A percentile compares a stretch with the other conserved stretches of the same genome.
phyloP scores from a whole-genome alignment of 2,888 invertebrate genomes.

The Pseudanteris insignis region DNA sequence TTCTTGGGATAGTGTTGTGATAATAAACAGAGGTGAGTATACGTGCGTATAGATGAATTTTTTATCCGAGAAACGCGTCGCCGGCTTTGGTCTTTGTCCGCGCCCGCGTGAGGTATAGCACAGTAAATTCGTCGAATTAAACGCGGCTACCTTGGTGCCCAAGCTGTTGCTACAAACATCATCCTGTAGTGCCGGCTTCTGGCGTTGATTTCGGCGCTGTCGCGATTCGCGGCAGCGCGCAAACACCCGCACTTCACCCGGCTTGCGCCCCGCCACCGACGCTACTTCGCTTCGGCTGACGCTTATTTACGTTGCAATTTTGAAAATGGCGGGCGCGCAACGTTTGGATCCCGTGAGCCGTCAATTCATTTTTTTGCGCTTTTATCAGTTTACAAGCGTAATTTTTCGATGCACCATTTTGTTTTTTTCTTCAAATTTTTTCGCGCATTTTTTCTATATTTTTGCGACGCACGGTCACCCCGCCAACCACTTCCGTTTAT shows the following conservation, averaged over 20 bases:
- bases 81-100: background rate
- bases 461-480: no score
- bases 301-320: slow-evolving; percentile 52
- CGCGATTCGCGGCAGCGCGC: no score
- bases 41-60: no score
- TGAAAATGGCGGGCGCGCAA: slow-evolving; percentile 63
- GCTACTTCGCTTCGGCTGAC: slow-evolving; percentile 20
- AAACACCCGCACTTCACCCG: no score
- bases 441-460: no score
- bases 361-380: no score
- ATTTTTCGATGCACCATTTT: no score
- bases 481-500: no score
- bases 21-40: slow-evolving; percentile 12
- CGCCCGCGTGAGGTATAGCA: background rate
- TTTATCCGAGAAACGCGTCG: no score
- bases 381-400: no score
- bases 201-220: background rate
- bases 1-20: slow-evolving; percentile 23
- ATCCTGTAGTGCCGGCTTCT: background rate
- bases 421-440: slow-evolving; percentile 4
- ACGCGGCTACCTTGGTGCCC: background rate
- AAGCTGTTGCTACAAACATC: background rate
- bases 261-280: background rate
- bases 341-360: no score
- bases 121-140: background rate